Evolutionary conservation across 2,888 invertebrate species (phyloP), one percentile per base, ranked within the genome.

Genomic region (Ornithoptera priamus): DNA sequence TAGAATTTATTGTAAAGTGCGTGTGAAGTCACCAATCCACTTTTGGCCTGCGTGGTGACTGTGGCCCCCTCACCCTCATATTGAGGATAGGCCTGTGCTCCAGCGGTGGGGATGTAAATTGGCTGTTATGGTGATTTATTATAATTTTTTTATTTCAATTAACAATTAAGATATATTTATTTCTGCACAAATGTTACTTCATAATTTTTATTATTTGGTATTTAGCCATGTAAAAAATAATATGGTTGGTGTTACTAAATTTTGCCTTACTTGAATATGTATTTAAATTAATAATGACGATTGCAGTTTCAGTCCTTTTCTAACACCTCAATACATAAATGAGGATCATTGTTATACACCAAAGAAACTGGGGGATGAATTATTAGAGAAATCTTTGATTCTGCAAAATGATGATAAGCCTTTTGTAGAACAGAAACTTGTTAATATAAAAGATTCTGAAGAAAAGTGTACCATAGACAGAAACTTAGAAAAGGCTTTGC

Each of bases 251-350:
- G 30, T 30, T 46, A 15, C 46, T 46, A 15, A 15, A 46, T 46
- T 46, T 10, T 46, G 46, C 12, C 2, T 12, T 15, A 18, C 5
- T 53, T n/a, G 6, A n/a, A 53, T 0, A 4, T 5, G n/a, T 53
- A 8, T 53, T 53, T 53, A 53, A 53, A n/a, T n/a, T 18, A 46
- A 15, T 10, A 46, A n/a, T 53, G 7, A 53, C 18, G 5, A 6
- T 53, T 74, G 71, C 72, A 91, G 92, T 77, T 86, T 89, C 75
- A 89, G 87, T 68, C 86, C 86, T 68, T 90, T 87, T 65, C 82
- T 85, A 18, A 88, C 89, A 17, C 86, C 90, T 8, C 81, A 74
- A 1, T 79, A 85, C 12, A 73, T 78, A 59, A 77, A 80, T 50
- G 79, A 85, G 68, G 86, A 86, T 39, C 79, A 77, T 53, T 80